These are phyloP conservation scores for Plumapathes pennacea DNA, from an alignment of 92 coral and sea anemone genomes.

Conservation along the genomic window DNA sequence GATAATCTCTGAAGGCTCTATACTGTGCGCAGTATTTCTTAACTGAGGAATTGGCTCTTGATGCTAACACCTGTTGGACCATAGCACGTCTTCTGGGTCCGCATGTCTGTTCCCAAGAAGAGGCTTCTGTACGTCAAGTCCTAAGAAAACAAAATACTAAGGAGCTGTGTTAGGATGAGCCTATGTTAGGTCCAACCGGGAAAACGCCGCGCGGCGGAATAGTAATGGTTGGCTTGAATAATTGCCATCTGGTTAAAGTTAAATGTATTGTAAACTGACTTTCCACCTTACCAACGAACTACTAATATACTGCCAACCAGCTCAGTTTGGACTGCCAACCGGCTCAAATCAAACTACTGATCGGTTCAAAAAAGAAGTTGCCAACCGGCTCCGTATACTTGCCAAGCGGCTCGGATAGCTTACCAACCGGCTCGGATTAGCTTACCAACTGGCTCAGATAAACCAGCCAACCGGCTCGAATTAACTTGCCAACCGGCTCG, in stretches of 20 bases:
- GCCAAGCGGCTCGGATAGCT: too few relatives aligned
- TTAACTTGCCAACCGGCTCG: background rate
- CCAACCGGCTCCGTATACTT: too few relatives aligned
- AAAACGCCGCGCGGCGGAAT: too few relatives aligned
- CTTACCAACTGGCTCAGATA: too few relatives aligned
- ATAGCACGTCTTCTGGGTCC: background rate
- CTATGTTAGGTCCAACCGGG: too few relatives aligned
- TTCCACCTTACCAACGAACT: too few relatives aligned
- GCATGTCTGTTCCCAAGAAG: conserved; percentile 20
- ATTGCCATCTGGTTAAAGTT: too few relatives aligned
- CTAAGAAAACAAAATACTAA: conserved; percentile 12
- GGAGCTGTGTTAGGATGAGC: background rate
- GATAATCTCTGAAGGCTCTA: conserved; percentile 6
- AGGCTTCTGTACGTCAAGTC: conserved; percentile 25
- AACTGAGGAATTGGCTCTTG: conserved; percentile 19
- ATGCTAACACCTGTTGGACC: conserved; percentile 15
- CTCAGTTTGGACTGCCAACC: too few relatives aligned
- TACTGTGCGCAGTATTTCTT: conserved; percentile 18
- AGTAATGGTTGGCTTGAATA: too few relatives aligned
- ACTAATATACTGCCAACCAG: conserved; percentile 6
- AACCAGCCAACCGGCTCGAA: background rate
- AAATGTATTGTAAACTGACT: too few relatives aligned
- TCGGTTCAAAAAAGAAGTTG: too few relatives aligned
- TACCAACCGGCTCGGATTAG: conserved; percentile 14
- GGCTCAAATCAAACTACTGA: too few relatives aligned